A percentile compares a stretch with the other conserved stretches of the same genome.
Conservation (phyloP, 2,888 invertebrate genomes). For the Lycocerus yunnanus region DNA sequence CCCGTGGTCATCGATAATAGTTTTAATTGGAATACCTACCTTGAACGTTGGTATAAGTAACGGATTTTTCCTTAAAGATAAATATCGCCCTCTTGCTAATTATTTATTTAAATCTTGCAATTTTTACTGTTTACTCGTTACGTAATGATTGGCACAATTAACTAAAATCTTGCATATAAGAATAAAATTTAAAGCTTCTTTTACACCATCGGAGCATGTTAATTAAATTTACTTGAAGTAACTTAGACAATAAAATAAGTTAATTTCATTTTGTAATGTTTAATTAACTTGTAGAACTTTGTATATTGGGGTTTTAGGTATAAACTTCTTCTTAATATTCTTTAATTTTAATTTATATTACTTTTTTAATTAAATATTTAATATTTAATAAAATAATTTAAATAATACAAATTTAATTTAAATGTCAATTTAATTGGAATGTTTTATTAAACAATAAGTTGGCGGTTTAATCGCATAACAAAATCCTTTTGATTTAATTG, state of each 20-base stretch:
- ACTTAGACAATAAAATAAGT: neutral
- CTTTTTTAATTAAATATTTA: too few species aligned
- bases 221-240: neutral
- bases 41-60: conserved; percentile 13
- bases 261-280: neutral
- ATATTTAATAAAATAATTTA: too few species aligned
- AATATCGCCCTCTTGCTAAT: neutral
- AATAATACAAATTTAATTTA: too few species aligned
- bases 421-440: neutral
- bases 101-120: neutral
- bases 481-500: neutral
- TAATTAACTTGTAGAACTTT: neutral
- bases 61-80: neutral
- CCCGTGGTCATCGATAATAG: neutral
- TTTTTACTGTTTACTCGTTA: neutral
- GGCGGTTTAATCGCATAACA: neutral
- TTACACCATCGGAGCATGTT: neutral
- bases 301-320: too few species aligned
- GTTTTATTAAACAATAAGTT: neutral
- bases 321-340: too few species aligned
- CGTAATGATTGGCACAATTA: neutral
- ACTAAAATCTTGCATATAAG: neutral
- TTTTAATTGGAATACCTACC: neutral
- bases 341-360: too few species aligned
- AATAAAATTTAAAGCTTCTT: neutral